Evolutionary conservation across 2,113 vertebrate species (phyloP), one percentile per base, ranked within the genome.

Genomic region (Neodon shergylaensis): DNA sequence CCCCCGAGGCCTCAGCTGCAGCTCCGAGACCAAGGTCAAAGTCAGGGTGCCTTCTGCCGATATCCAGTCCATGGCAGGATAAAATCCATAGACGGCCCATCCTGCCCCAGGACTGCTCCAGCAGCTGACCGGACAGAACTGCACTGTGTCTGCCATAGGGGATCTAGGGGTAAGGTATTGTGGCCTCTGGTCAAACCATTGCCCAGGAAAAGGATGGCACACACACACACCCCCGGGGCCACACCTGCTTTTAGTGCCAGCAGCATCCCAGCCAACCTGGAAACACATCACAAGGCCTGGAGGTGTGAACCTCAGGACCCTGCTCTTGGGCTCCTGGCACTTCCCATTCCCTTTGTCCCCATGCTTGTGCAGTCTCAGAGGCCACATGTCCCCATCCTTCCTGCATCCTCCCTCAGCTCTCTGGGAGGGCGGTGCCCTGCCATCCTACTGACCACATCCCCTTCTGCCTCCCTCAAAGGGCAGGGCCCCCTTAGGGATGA

Each of bases 51-150:
- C 49, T 61, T 91, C 19, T 33, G 28, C 33, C 5, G 39, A 6
- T 1, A 16, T 6, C 81, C 28, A 4, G n/a, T 7, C 73, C 39
- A 12, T 0, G 1, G 33, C 33, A 12, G 4, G 1, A 7, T 36
- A 3, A 31, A 54, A 26, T 54, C 66, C 16, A 10, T 8, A 72
- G 33, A 58, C 39, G 5, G 12, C 26, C 63, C 12, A 6, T 39
- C 5, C 16, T 0, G 5, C 24, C 17, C 22, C 24, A 1, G 39
- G 5, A 0, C 52, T 2, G 1, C 16, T 9, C 0, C 4, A 0
- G 58, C 58, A 49, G n/a, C 33, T 0, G 33, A 31, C 66, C 12
- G 26, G 74, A 4, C 0, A 12, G 21, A 24, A 26, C 54, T 1
- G 76, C 5, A 21, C 65, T 7, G 5, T 74, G 36, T 36, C 86